phyloP scores from a whole-genome alignment of 2,888 invertebrate genomes.

The Troglohyphantes excavatus region DNA sequence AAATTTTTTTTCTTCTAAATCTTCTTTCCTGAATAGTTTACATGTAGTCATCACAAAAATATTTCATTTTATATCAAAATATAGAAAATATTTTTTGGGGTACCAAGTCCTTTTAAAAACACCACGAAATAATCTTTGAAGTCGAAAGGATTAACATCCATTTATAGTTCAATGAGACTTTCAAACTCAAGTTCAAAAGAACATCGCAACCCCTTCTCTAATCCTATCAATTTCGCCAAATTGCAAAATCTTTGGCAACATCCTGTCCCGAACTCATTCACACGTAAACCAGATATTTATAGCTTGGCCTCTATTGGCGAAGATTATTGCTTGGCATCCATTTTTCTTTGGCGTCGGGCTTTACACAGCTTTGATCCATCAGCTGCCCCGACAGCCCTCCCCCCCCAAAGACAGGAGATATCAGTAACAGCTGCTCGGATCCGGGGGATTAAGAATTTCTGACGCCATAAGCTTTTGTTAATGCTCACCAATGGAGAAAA shows the following conservation, averaged over 20 bases:
- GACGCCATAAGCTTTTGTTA: constrained; percentile 46
- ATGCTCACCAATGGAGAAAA: constrained; percentile 31
- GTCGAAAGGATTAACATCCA: not conserved
- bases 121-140: no score
- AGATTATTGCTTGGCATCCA: not conserved
- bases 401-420: not conserved
- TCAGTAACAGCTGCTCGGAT: constrained; percentile 51
- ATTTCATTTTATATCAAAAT: no score
- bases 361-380: constrained; percentile 39
- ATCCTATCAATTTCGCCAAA: constrained; percentile 3
- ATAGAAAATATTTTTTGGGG: no score
- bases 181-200: not conserved
- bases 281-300: constrained; percentile 6
- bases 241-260: not conserved
- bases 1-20: no score
- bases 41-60: no score
- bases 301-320: not conserved
- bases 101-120: no score
- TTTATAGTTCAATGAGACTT: not conserved
- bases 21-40: no score
- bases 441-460: constrained; percentile 56
- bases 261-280: not conserved
- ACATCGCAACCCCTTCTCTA: not conserved
- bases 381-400: not conserved
- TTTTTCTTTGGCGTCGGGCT: not conserved